Evolutionary conservation across 2,797 vertebrate species (phyloP).

Genomic region (Microchirus variegatus): DNA sequence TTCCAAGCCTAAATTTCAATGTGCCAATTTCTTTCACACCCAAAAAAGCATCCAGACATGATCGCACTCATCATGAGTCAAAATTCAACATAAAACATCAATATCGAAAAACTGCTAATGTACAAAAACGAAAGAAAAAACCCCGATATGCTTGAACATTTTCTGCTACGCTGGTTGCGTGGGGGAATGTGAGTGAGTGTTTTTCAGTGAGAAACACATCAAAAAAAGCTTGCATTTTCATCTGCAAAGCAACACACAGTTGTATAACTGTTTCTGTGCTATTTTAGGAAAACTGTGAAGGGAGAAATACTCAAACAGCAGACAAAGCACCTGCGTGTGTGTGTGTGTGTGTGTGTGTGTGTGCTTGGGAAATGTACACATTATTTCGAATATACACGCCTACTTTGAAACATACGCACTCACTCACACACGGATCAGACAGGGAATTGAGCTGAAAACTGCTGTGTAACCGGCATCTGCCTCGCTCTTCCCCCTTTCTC

Average conservation of each 20-base stretch:
- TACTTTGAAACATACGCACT: slow-evolving; percentile 27
- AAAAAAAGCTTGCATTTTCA: neutral
- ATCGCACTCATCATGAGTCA: neutral
- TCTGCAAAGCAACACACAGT: slow-evolving; percentile 8
- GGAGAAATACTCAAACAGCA: slow-evolving; percentile 38
- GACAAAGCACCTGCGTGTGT: slow-evolving; percentile 16
- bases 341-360: slow-evolving; percentile 19
- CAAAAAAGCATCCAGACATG: neutral
- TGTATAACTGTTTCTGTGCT: slow-evolving; percentile 17
- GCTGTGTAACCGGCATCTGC: slow-evolving; percentile 68
- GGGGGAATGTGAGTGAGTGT: no score
- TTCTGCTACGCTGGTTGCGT: neutral
- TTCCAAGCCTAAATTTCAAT: slow-evolving; percentile 9
- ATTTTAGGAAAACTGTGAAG: slow-evolving; percentile 27
- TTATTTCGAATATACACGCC: slow-evolving; percentile 30
- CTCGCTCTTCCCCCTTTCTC: slow-evolving; percentile 34
- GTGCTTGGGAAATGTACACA: slow-evolving; percentile 3
- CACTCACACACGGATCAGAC: slow-evolving; percentile 17
- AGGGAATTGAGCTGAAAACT: slow-evolving; percentile 58
- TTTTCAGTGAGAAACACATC: slow-evolving; percentile 13
- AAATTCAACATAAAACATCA: neutral
- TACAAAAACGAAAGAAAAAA: no score
- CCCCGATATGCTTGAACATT: neutral
- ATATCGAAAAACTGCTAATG: neutral
- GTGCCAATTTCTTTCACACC: slow-evolving; percentile 5